Evolutionary conservation across 2,113 vertebrate genomes (phyloP), one percentile per base, ranked within the genome.

Genomic region (Catharus bicknelli): DNA sequence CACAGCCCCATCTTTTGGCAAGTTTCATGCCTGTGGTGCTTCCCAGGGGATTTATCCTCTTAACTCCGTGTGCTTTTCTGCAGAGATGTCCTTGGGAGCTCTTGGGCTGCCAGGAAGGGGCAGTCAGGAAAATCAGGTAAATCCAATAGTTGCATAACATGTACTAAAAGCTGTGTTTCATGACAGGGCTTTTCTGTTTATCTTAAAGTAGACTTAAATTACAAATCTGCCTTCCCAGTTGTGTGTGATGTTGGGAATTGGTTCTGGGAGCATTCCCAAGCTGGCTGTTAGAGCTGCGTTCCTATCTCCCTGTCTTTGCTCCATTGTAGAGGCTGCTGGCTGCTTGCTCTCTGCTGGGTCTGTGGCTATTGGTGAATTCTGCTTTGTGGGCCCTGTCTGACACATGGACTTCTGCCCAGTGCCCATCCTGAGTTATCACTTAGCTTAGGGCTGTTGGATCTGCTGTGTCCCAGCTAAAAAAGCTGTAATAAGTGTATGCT

Each of bases 241-340:
- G 54, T 86, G 84, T 77, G 84, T 91, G 91, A 30, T 32, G 36
- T 94, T 81, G 94, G 83, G 77, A 90, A 61, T 62, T 88, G 83
- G 85, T 68, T 77, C 80, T 82, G 42, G 15, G 69, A 88, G 76
- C 84, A 87, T 94, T 95, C 97, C 93, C 90, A 94, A 94, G 94
- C 88, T 90, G 94, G 95, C 84, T 97, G 91, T 95, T 97, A 90
- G 74, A 68, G 22, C 86, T 93, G 63, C 90, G 82, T 95, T 95
- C 91, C 70, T 90, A 82, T 95, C 95, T 95, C 96, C 91, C 82
- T 67, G 50, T 94, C 83, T 86, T 81, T 95, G 64, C 90, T 95
- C 74, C 77, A 20, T 84, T 91, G 94, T 81, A 95, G 84, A 66
- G 84, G 50, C 89, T 92, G 81, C 87, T 76, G 53, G 7, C 13